Evolutionary conservation across 2,888 invertebrate genomes (phyloP).

Genomic region (Anaspis maculata): DNA sequence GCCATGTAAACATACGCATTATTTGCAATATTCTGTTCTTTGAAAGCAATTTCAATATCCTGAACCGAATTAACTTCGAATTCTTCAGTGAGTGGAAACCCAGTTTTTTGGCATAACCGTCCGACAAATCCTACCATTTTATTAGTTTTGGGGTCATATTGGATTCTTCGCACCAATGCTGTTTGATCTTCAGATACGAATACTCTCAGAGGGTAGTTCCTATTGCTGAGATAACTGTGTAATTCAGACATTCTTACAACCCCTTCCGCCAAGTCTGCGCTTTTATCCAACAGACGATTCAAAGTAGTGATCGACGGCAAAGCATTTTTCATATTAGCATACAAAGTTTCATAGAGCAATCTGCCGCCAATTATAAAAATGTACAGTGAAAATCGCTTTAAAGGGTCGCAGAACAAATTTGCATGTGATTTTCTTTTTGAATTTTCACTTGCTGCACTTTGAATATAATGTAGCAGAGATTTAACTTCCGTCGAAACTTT

Average conservation of each 20-base stretch:
- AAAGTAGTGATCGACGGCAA: background rate
- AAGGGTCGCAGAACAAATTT: background rate
- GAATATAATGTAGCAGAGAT: too few relatives aligned
- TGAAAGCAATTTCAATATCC: background rate
- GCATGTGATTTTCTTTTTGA: background rate
- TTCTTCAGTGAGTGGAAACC: slow-evolving; percentile 3
- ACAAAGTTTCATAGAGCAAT: background rate
- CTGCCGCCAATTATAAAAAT: background rate
- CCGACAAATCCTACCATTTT: slow-evolving; percentile 9
- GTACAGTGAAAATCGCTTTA: background rate
- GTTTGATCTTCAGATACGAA: slow-evolving; percentile 12
- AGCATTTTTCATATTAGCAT: background rate
- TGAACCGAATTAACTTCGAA: background rate
- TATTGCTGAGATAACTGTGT: slow-evolving; percentile 4
- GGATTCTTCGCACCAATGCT: slow-evolving; percentile 5
- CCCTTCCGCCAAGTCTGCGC: slow-evolving; percentile 2
- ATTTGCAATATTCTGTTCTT: background rate
- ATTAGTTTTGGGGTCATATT: slow-evolving; percentile 9
- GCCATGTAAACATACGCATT: slow-evolving; percentile 1
- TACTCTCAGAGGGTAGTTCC: slow-evolving; percentile 6
- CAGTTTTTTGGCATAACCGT: slow-evolving; percentile 4
- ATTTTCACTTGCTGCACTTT: background rate
- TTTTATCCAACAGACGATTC: background rate
- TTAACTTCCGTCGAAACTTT: too few relatives aligned
- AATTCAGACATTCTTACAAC: slow-evolving; percentile 3